phyloP scores from a whole-genome alignment of 1,140 invertebrate genomes.

The Ceratina australensis region DNA sequence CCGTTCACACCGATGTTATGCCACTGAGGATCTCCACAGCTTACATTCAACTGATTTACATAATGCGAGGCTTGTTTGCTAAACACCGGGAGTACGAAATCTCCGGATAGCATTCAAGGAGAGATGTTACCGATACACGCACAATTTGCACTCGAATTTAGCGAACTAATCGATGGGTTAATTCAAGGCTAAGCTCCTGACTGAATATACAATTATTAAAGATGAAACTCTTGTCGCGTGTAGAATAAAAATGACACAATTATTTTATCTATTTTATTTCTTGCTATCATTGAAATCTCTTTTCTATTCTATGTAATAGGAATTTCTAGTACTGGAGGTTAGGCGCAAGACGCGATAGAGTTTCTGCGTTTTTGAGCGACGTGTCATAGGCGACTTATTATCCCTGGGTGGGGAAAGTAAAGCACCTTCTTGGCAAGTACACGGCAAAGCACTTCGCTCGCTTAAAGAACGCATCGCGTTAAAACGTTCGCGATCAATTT shows the following conservation, averaged over 20 bases:
- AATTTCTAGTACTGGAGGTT: no score
- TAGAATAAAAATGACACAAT: no score
- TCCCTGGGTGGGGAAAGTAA: conserved; percentile 2
- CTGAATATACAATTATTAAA: no score
- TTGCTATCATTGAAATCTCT: no score
- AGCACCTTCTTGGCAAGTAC: conserved; percentile 10
- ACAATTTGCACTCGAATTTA: background rate
- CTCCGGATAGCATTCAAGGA: background rate
- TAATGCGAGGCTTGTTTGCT: background rate
- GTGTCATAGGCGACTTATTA: background rate
- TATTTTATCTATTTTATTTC: no score
- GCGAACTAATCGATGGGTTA: conserved; percentile 3
- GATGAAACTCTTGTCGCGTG: no score
- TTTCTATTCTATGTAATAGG: no score
- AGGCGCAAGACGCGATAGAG: no score
- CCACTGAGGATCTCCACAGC: background rate
- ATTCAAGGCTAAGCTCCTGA: background rate
- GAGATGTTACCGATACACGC: background rate
- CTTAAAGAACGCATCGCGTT: conserved; percentile 29
- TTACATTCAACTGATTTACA: background rate
- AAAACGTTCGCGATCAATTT: conserved; percentile 38
- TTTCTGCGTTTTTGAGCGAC: no score
- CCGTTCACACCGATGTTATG: background rate
- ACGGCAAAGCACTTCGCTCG: conserved; percentile 36
- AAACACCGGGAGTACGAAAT: background rate